Base-by-base conservation (phyloP, 2,797 vertebrate genomes). In the Neosalanx taihuensis region DNA sequence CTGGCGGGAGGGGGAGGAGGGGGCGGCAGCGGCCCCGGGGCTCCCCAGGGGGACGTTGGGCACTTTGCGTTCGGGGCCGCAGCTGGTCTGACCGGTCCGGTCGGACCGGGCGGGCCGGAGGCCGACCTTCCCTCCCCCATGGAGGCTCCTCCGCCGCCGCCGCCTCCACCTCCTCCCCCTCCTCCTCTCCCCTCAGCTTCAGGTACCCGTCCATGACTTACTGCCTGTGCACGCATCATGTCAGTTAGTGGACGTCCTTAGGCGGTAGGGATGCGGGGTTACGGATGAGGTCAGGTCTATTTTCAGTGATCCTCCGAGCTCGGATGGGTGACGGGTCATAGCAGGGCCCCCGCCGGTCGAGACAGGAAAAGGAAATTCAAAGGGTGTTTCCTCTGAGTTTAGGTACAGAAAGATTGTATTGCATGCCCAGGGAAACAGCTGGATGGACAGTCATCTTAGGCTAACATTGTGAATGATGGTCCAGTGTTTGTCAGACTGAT, bases 141-240 rank as follows among this genome's bases (percentile, higher is more conserved):
- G 2, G 89, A 93, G 69, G 92, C 93, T 17, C 91, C 93, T 23
- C 93, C 94, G 1, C 94, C 95, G 0, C 93, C 95, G 0, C 93
- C 94, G 0, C 93, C 93, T 0, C 96, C 94, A 0, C 94, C 93
- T 0, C 94, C 92, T 4, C 92, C 93, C 1, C 86, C 94, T 2
- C 95, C 95, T 18, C 95, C 95, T 1, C 93, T 93, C 18, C 92
- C 91, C 18, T 83, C 89, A 3, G 69, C 81, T 60, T 77, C 85
- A 93, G 95, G 96, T 96, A 92, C 90, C 70, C 12, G 30, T 69
- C 9, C 56, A 29, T 75, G 71, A 86, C 51, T 67, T 65, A 41
- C 5, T 46, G 30, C 64, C 69, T 62, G 64, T n/a, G 31, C 7
- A 67, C 60, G 70, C 82, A 5, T 70, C 9, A n/a, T 83, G 78